phyloP scores from a whole-genome alignment of 2,113 vertebrate species.

The Hyaena hyaena region DNA sequence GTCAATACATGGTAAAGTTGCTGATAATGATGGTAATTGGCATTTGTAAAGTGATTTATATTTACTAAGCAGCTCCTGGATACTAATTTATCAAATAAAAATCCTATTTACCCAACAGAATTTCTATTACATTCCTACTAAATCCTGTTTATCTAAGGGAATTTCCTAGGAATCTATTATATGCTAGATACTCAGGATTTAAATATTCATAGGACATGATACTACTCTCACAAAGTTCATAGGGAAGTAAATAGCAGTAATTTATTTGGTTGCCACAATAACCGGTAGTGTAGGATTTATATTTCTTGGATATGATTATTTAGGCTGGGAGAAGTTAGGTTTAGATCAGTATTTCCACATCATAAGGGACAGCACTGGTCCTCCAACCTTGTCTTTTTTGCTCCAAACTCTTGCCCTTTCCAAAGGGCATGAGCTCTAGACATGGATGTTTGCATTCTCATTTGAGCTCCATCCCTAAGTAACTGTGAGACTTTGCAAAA shows the following conservation, averaged over 20 bases:
- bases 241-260: background rate
- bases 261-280: conserved; percentile 7
- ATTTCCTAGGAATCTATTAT: background rate
- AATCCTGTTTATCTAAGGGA: background rate
- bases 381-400: background rate
- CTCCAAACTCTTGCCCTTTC: background rate
- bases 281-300: background rate
- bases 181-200: background rate
- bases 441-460: background rate
- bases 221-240: background rate
- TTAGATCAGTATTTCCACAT: background rate
- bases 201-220: background rate
- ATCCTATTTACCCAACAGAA: background rate
- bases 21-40: background rate
- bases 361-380: background rate
- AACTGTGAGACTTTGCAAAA: background rate
- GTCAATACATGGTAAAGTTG: background rate
- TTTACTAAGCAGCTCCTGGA: background rate
- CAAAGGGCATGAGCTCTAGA: background rate
- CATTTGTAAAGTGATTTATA: background rate
- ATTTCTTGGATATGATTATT: conserved; percentile 42
- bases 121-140: conserved; percentile 28
- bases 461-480: background rate
- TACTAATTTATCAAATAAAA: background rate
- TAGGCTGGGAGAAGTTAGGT: background rate